These are phyloP conservation scores for Pterostichus niger DNA, from an alignment of 2,888 invertebrate genomes.

Conservation along the genomic window DNA sequence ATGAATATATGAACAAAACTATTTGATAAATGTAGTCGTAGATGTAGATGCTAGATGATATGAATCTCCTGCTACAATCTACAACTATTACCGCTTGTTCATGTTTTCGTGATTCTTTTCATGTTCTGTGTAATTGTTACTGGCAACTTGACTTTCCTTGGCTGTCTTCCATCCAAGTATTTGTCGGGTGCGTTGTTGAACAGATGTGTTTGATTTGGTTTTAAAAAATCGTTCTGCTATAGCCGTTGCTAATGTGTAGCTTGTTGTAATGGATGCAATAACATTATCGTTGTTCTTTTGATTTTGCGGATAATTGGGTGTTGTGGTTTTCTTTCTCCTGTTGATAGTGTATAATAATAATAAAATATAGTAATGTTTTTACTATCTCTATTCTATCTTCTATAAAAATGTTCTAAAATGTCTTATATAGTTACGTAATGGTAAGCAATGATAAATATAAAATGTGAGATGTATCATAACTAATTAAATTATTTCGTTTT, in stretches of 20 bases:
- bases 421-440: too few species aligned
- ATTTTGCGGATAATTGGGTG: background rate
- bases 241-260: constrained; percentile 26
- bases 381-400: background rate
- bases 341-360: background rate
- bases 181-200: constrained; percentile 8
- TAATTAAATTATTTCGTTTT: background rate
- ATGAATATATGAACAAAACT: too few species aligned
- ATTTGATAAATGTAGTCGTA: background rate
- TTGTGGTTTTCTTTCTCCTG: constrained; percentile 1
- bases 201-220: background rate
- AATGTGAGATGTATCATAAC: background rate
- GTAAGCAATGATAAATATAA: background rate
- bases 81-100: constrained; percentile 17
- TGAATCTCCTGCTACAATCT: constrained; percentile 5
- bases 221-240: constrained; percentile 31
- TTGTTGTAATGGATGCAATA: background rate
- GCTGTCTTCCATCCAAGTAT: constrained; percentile 24
- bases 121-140: background rate
- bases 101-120: background rate
- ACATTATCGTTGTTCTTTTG: background rate
- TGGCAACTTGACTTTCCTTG: constrained; percentile 5
- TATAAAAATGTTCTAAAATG: background rate
- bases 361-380: background rate
- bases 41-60: constrained; percentile 33